These are phyloP conservation scores for Latrodectus geometricus DNA, from an alignment of 1,140 invertebrate genomes.

Conservation along the genomic window DNA sequence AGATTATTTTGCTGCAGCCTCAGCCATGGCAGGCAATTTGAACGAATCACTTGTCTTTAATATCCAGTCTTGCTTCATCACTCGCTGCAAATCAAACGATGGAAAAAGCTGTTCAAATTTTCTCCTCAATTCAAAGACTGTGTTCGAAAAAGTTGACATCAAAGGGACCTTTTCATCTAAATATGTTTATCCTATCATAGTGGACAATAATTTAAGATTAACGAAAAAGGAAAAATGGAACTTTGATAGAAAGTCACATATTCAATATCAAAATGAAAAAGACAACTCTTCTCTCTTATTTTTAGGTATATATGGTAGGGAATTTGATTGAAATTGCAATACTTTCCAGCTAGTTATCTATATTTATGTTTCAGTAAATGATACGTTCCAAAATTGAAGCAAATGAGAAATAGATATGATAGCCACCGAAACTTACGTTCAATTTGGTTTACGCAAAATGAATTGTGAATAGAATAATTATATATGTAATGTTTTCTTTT, in stretches of 20 bases:
- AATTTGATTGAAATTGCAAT: too few relatives aligned
- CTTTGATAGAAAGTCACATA: constrained; percentile 13
- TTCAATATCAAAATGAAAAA: background rate
- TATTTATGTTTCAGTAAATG: too few relatives aligned
- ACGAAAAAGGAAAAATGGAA: background rate
- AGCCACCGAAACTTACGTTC: too few relatives aligned
- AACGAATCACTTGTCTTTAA: constrained; percentile 7
- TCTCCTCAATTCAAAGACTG: background rate
- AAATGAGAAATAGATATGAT: too few relatives aligned
- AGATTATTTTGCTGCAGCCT: constrained; percentile 21
- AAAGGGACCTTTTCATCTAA: constrained; percentile 32
- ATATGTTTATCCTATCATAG: constrained; percentile 31
- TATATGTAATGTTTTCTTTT: too few relatives aligned
- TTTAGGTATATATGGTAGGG: too few relatives aligned
- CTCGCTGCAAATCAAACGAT: constrained; percentile 24
- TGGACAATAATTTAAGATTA: constrained; percentile 21
- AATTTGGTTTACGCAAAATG: too few relatives aligned
- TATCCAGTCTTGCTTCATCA: constrained; percentile 47
- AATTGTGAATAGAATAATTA: too few relatives aligned
- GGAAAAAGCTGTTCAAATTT: background rate
- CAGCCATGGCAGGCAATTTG: background rate
- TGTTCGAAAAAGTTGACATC: constrained; percentile 22
- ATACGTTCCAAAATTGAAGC: too few relatives aligned
- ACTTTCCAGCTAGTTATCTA: too few relatives aligned
- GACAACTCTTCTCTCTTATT: too few relatives aligned